A percentile compares a stretch with the other conserved stretches of the same genome.
Conservation (phyloP, 2,888 invertebrate genomes). For the Lomographa bimaculata region DNA sequence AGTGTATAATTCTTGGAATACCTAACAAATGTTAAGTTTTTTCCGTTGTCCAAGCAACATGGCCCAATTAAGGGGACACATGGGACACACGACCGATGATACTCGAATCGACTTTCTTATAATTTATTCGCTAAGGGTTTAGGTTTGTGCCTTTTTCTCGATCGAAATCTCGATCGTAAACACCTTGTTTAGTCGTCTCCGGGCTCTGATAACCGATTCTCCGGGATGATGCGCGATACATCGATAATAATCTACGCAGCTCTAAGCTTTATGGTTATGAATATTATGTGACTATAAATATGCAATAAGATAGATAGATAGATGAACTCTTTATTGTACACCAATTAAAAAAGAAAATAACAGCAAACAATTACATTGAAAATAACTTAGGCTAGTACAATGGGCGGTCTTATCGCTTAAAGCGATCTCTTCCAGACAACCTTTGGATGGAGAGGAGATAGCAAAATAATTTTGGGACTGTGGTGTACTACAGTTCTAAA, state of each 20-base stretch:
- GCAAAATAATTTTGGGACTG: too few relatives aligned
- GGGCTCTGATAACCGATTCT: conserved; percentile 59
- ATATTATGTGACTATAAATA: conserved; percentile 23
- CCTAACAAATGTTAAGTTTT: conserved; percentile 81
- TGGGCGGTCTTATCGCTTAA: too few relatives aligned
- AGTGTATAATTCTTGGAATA: conserved; percentile 80
- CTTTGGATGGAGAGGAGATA: too few relatives aligned
- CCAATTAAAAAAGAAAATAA: too few relatives aligned
- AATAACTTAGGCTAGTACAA: too few relatives aligned
- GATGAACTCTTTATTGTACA: too few relatives aligned
- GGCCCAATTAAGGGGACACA: conserved; percentile 72
- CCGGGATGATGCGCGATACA: conserved; percentile 49
- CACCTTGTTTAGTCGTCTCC: conserved; percentile 76
- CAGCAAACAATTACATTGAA: too few relatives aligned
- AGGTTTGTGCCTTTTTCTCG: conserved; percentile 65
- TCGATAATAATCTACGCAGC: conserved; percentile 45
- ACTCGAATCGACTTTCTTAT: conserved; percentile 53
- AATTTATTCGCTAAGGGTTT: conserved; percentile 78
- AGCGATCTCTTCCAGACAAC: too few relatives aligned
- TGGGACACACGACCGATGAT: conserved; percentile 46
- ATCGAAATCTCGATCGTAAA: conserved; percentile 78
- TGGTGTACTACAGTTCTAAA: too few relatives aligned
- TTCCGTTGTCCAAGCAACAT: conserved; percentile 69
- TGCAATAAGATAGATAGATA: too few relatives aligned
- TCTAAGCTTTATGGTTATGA: conserved; percentile 23